A percentile compares a stretch with the other conserved stretches of the same genome.
These are phyloP conservation scores for Diabrotica virgifera DNA, from an alignment of 1,140 invertebrate genomes.

Conservation along the genomic window DNA sequence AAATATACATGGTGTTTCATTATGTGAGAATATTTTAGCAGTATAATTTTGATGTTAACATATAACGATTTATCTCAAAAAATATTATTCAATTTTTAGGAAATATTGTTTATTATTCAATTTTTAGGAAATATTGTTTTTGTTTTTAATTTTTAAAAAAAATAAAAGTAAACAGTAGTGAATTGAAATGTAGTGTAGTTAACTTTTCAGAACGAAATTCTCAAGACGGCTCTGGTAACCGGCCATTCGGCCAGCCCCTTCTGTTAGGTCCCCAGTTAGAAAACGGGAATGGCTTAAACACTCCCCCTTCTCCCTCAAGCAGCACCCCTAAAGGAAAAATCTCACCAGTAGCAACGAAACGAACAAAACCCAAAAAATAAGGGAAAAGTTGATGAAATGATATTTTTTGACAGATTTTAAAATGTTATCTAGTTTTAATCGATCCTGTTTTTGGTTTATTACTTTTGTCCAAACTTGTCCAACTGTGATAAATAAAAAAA, in stretches of 20 bases:
- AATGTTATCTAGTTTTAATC: no score
- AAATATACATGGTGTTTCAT: no score
- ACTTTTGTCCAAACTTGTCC: conserved; percentile 25
- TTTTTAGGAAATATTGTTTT: no score
- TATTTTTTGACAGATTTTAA: conserved; percentile 10
- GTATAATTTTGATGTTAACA: no score
- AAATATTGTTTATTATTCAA: no score
- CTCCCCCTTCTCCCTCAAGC: conserved; percentile 48
- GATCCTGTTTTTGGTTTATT: conserved; percentile 21
- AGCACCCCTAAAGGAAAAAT: conserved; percentile 41
- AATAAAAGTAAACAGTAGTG: background rate
- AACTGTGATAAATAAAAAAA: conserved; percentile 36
- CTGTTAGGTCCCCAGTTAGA: conserved; percentile 54
- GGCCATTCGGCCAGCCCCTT: conserved; percentile 73
- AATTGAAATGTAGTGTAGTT: background rate
- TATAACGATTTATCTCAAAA: no score
- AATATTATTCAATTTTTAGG: no score
- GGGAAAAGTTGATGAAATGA: conserved; percentile 12
- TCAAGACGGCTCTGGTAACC: conserved; percentile 60
- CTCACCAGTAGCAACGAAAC: conserved; percentile 29
- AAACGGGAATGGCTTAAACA: conserved; percentile 52
- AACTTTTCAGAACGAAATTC: conserved; percentile 47
- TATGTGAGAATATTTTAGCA: no score
- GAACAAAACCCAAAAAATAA: conserved; percentile 37
- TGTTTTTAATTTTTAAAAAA: no score